Conservation (phyloP, 2,113 vertebrate species). For the Centropus bengalensis region DNA sequence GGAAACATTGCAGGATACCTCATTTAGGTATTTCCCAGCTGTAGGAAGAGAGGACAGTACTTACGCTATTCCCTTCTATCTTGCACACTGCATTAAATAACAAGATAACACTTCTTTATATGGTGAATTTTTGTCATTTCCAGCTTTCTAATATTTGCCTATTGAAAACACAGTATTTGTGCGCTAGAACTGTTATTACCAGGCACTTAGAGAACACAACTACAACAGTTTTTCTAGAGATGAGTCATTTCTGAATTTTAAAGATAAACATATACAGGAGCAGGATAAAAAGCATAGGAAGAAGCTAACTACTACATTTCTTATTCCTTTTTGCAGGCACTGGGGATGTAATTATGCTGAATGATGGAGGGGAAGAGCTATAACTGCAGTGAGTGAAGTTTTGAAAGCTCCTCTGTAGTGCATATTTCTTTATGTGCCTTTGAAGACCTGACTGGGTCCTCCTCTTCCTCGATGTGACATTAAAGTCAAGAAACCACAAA, state of each 20-base stretch:
- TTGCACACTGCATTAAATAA: slow-evolving; percentile 41
- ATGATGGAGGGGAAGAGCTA: neutral
- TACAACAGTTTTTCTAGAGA: neutral
- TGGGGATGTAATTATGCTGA: neutral
- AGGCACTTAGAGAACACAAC: neutral
- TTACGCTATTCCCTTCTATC: neutral
- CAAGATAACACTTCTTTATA: neutral
- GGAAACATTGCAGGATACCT: slow-evolving; percentile 11
- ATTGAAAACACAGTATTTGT: neutral
- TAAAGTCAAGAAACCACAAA: neutral
- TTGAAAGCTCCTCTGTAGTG: neutral
- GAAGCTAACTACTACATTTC: neutral
- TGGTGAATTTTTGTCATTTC: neutral
- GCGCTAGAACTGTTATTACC: neutral
- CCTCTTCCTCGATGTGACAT: neutral
- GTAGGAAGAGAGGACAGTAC: neutral
- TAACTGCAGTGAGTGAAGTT: neutral
- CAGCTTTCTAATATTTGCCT: neutral
- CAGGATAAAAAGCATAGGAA: slow-evolving; percentile 4
- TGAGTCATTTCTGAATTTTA: slow-evolving; percentile 2
- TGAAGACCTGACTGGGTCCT: neutral
- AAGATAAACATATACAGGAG: neutral
- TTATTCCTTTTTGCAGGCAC: neutral
- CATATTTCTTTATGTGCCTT: neutral
- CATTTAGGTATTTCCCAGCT: neutral